Evolutionary conservation across 2,888 invertebrate genomes (phyloP).

Genomic region (Stenurella melanura): DNA sequence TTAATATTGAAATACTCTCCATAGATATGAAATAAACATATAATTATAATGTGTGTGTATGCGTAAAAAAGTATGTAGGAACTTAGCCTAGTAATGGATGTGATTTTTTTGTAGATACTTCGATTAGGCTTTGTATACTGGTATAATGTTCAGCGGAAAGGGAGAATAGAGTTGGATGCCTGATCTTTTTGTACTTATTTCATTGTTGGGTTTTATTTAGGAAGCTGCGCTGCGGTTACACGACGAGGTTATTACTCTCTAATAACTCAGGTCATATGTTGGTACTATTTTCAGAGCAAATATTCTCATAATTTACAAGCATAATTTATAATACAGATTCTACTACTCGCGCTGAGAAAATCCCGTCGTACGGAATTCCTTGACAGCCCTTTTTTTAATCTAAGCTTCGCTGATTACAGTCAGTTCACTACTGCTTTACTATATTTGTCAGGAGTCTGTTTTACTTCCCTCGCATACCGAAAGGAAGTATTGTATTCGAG

Average conservation of each 20-base stretch:
- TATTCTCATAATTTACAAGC: conserved; percentile 43
- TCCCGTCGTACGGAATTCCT: conserved; percentile 7
- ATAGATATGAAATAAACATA: too few relatives aligned
- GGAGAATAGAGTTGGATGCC: conserved; percentile 14
- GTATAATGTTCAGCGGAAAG: not conserved
- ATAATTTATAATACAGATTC: conserved; percentile 20
- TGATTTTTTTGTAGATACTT: not conserved
- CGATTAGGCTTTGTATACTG: not conserved
- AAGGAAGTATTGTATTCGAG: too few relatives aligned
- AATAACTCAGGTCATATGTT: conserved; percentile 53
- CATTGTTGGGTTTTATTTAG: conserved; percentile 47
- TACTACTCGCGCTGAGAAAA: conserved; percentile 7
- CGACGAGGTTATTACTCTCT: conserved; percentile 55
- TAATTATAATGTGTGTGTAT: too few relatives aligned
- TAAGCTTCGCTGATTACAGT: conserved; percentile 8
- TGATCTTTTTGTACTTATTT: conserved; percentile 40
- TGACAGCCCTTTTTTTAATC: conserved; percentile 2
- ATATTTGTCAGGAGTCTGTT: not conserved
- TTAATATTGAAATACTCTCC: too few relatives aligned
- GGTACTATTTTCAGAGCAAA: conserved; percentile 47
- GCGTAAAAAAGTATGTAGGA: not conserved
- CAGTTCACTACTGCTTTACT: not conserved
- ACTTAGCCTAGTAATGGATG: not conserved
- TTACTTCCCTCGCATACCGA: not conserved
- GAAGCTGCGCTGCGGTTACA: conserved; percentile 46